A percentile compares a stretch with the other conserved stretches of the same genome.
Conservation (phyloP, 2,797 vertebrate genomes). For the Spizella passerina region DNA sequence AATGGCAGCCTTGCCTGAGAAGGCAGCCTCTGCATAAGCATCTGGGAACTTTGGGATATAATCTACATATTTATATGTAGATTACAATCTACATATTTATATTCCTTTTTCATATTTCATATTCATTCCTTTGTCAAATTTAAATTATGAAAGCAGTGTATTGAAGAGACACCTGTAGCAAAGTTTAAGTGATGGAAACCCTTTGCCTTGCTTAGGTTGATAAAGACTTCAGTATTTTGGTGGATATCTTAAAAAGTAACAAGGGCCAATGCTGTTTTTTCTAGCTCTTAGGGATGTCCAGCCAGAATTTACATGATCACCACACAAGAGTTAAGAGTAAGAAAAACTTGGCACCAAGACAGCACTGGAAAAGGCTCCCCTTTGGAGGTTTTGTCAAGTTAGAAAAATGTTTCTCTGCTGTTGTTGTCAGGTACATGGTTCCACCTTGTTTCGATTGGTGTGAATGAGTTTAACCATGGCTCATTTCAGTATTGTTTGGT, state of each 20-base stretch:
- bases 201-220: neutral
- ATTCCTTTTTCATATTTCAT: too few relatives aligned
- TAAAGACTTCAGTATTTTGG: neutral
- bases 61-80: too few relatives aligned
- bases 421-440: accelerated
- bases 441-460: neutral
- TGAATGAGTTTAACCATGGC: neutral
- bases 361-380: neutral
- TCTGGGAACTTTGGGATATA: neutral
- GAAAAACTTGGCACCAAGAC: neutral
- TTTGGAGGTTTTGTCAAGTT: neutral
- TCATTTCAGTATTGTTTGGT: neutral
- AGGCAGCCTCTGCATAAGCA: neutral
- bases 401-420: neutral
- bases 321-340: neutral
- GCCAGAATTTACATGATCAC: neutral
- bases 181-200: neutral
- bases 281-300: neutral
- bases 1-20: neutral
- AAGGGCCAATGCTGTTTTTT: accelerated
- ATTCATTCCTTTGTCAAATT: too few relatives aligned
- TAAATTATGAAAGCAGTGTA: neutral
- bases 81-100: too few relatives aligned
- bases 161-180: neutral
- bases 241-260: neutral